Evolutionary conservation across 2,888 invertebrate genomes (phyloP).

Genomic region (Sabatieria punctata): DNA sequence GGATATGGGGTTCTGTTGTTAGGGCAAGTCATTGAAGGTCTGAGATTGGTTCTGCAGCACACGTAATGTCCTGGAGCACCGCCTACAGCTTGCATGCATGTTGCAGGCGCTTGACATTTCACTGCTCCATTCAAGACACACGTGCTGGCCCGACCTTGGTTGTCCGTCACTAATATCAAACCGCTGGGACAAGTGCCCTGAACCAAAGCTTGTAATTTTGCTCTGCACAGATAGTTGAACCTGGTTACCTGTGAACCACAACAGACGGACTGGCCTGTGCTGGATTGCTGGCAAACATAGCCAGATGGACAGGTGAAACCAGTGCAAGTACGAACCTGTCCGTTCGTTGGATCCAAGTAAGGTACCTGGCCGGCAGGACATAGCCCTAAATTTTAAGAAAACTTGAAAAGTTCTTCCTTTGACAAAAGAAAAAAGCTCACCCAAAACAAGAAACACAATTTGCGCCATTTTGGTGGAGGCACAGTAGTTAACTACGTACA

Average conservation of each 20-base stretch:
- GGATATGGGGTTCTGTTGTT: constrained; percentile 1
- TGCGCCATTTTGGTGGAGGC: too few species aligned
- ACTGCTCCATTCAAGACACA: neutral
- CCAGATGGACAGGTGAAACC: constrained; percentile 1
- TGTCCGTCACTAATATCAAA: neutral
- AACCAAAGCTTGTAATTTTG: too few species aligned
- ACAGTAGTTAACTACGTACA: too few species aligned
- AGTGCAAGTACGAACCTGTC: neutral
- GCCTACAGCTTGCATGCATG: constrained; percentile 6
- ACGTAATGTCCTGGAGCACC: constrained; percentile 5
- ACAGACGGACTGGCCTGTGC: constrained; percentile 3
- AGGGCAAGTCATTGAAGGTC: neutral
- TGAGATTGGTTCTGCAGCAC: neutral
- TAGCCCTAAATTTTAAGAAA: neutral
- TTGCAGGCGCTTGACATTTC: constrained; percentile 1
- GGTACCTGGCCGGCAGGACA: constrained; percentile 3
- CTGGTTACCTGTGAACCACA: constrained; percentile 6
- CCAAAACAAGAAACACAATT: too few species aligned
- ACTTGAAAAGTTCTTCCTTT: too few species aligned
- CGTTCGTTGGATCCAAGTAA: neutral
- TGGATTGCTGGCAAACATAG: constrained; percentile 2
- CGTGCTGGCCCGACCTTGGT: neutral
- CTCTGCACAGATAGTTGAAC: too few species aligned
- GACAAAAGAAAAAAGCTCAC: too few species aligned
- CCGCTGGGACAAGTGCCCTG: constrained; percentile 2